Evolutionary conservation across 2,888 invertebrate genomes (phyloP).

Genomic region (Myopa tessellatipennis): DNA sequence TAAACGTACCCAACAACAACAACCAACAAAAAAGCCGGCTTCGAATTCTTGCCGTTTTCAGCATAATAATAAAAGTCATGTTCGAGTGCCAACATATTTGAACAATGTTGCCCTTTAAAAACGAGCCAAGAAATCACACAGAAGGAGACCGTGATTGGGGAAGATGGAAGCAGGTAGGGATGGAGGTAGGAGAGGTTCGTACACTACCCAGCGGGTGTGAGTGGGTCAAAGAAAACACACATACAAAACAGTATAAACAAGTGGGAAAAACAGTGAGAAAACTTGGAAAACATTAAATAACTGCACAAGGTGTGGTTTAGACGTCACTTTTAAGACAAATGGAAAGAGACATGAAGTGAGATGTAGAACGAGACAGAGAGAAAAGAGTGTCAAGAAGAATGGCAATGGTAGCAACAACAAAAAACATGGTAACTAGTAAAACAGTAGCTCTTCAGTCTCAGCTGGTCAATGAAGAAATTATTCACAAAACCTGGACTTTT

Average conservation of each 20-base stretch:
- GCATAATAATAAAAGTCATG: conserved; percentile 39
- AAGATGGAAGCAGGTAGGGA: neutral
- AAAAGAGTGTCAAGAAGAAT: conserved; percentile 33
- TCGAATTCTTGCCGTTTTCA: conserved; percentile 38
- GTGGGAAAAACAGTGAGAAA: conserved; percentile 31
- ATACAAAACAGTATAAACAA: conserved; percentile 33
- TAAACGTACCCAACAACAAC: no score
- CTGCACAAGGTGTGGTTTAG: conserved; percentile 54
- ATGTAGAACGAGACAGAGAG: conserved; percentile 36
- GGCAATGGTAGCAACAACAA: conserved; percentile 32
- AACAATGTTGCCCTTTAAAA: conserved; percentile 39
- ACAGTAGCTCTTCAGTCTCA: no score
- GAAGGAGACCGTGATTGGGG: neutral
- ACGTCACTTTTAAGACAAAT: no score
- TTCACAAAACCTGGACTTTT: conserved; percentile 38
- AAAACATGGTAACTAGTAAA: neutral
- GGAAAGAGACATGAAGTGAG: no score
- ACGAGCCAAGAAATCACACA: conserved; percentile 10
- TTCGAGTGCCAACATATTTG: conserved; percentile 32
- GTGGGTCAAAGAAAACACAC: conserved; percentile 27
- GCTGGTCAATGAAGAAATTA: no score
- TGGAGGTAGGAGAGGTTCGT: neutral
- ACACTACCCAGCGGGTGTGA: neutral
- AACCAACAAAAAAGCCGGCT: conserved; percentile 2
- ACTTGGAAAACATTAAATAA: conserved; percentile 52